Base-by-base conservation (phyloP, 2,888 invertebrate genomes). In the Stramonita haemastoma region DNA sequence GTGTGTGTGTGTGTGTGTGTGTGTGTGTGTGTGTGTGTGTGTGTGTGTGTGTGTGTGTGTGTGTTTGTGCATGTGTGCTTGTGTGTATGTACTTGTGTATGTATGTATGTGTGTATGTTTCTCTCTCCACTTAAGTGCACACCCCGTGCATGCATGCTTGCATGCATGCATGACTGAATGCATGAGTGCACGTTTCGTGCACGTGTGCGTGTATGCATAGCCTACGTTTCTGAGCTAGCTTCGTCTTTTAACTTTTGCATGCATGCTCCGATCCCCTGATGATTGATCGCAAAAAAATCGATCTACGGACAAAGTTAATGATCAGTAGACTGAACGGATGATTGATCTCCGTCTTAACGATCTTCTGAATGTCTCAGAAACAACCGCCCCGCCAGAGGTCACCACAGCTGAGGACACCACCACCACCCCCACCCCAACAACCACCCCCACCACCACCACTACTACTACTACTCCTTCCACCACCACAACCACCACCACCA, bases 11-110 rank as follows among this genome's bases (percentile, higher is more conserved):
- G 22, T 22, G n/a, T n/a, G 73, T 73, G 73, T n/a, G 73, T 73
- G 73, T 73, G n/a, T 73, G 73, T 73, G 73, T 73, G 73, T 73
- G 73, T n/a, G 73, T 73, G 73, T 73, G n/a, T 73, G 73, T n/a
- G n/a, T 29, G 73, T 73, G 29, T 73, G 29, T 5, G n/a, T 73
- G 26, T 73, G 4, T 73, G 29, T n/a, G 73, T 73, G 73, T 73
- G 26, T n/a, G 66, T 66, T 22, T 22, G 22, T 73, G 11, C 29
- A 29, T n/a, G 29, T 26, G 73, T 11, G 73, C 70, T 13, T 22
- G 26, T 22, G 26, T 70, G 70, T 70, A 17, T 70, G 70, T 22
- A 22, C 70, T 13, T 26, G 70, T 26, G 70, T 26, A 17, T 73
- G 73, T 11, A 26, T 29, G 29, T 11, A 29, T n/a, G 26, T 22